Evolutionary conservation across 2,888 invertebrate species (phyloP).

Genomic region (Cylloceria caligata): DNA sequence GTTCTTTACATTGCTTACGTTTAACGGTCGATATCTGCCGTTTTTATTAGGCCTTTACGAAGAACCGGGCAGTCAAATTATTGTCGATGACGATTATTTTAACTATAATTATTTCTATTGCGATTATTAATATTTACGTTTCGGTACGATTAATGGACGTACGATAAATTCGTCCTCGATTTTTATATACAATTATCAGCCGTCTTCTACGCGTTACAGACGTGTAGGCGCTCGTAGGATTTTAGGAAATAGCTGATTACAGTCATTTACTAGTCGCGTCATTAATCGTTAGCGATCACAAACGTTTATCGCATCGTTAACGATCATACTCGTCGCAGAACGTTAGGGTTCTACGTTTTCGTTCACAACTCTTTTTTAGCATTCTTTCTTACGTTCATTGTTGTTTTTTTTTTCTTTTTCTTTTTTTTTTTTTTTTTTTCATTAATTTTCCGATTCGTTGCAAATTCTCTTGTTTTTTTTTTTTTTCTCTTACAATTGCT

Average conservation of each 20-base stretch:
- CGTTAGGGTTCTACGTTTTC: constrained; percentile 47
- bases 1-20: constrained; percentile 70
- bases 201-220: constrained; percentile 37
- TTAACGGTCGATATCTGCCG: constrained; percentile 41
- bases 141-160: constrained; percentile 31
- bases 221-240: constrained; percentile 57
- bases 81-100: constrained; percentile 48
- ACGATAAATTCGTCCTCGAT: constrained; percentile 38
- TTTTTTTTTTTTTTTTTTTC: no score
- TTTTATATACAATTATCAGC: constrained; percentile 21
- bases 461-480: constrained; percentile 10
- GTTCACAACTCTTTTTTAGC: constrained; percentile 21
- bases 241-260: constrained; percentile 79
- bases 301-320: constrained; percentile 54
- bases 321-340: constrained; percentile 43
- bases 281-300: constrained; percentile 71
- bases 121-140: constrained; percentile 48
- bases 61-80: constrained; percentile 60
- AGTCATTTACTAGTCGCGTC: constrained; percentile 84
- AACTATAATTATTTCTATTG: constrained; percentile 54
- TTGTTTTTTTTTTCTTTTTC: constrained; percentile 4
- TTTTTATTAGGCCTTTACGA: constrained; percentile 54
- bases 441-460: background rate
- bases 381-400: constrained; percentile 48
- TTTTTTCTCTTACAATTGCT: constrained; percentile 1